Evolutionary conservation across 1,140 invertebrate species (phyloP).

Genomic region (Caerostris extrusa): DNA sequence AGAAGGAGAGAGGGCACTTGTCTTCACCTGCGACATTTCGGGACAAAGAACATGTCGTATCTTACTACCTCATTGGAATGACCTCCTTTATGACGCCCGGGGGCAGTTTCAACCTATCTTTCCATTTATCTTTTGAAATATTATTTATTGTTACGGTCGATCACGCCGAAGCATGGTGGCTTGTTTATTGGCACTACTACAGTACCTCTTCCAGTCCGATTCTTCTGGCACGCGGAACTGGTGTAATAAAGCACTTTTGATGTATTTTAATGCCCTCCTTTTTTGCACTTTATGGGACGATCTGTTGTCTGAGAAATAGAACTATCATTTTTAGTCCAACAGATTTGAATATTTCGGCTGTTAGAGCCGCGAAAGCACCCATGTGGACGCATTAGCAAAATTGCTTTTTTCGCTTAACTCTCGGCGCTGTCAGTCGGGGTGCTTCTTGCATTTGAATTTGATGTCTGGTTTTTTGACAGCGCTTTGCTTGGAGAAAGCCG

Average conservation of each 20-base stretch:
- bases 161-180: background rate
- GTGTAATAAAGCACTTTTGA: conserved; percentile 50
- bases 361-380: background rate
- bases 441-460: background rate
- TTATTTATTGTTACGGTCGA: conserved; percentile 53
- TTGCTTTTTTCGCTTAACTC: background rate
- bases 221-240: background rate
- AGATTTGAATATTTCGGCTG: conserved; percentile 58
- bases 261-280: conserved; percentile 57
- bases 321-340: background rate
- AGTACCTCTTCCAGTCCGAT: background rate
- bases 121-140: conserved; percentile 5
- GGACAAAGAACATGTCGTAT: conserved; percentile 4
- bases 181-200: background rate
- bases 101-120: background rate
- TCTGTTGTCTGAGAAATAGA: background rate
- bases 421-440: background rate
- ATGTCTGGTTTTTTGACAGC: background rate
- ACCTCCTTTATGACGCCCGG: conserved; percentile 38
- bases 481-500: background rate
- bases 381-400: conserved; percentile 27
- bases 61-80: conserved; percentile 24
- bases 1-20: background rate
- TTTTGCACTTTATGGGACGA: background rate
- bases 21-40: conserved; percentile 58